phyloP scores from a whole-genome alignment of 2,113 vertebrate genomes.

The Mus spicilegus region DNA sequence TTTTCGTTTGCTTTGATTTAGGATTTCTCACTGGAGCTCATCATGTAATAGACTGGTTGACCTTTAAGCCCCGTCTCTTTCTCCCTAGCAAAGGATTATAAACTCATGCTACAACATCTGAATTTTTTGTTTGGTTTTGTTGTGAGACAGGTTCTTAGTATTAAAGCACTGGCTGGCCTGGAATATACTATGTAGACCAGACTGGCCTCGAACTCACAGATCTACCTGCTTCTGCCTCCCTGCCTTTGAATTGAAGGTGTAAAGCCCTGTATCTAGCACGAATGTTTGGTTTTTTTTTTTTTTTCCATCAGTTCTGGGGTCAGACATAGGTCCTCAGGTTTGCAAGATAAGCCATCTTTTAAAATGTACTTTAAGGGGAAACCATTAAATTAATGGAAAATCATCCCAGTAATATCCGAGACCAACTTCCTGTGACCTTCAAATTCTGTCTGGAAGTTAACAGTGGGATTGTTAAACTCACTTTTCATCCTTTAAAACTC shows the following conservation, averaged over 20 bases:
- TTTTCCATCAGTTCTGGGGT: not conserved
- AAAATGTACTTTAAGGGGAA: not conserved
- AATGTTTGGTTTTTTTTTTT: not conserved
- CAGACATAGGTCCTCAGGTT: not conserved
- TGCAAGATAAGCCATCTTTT: not conserved
- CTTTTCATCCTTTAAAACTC: not conserved
- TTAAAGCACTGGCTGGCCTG: not conserved
- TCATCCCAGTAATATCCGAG: not conserved
- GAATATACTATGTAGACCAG: not conserved
- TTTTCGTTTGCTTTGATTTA: not conserved
- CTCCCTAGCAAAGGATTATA: not conserved
- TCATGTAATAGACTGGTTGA: too few species aligned
- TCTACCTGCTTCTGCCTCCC: not conserved
- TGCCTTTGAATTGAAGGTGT: not conserved
- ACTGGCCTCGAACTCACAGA: not conserved
- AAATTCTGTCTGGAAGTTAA: not conserved
- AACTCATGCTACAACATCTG: not conserved
- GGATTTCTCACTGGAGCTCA: not conserved
- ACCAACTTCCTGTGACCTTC: conserved; percentile 1
- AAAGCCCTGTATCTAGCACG: not conserved
- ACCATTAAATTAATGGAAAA: not conserved
- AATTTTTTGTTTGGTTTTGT: not conserved
- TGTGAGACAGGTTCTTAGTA: not conserved
- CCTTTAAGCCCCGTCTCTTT: not conserved
- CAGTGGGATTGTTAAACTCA: not conserved